Percentiles rank a stretch among this genome's conserved stretches.
phyloP scores from a whole-genome alignment of 1,140 invertebrate genomes.

The Helicoverpa zea region DNA sequence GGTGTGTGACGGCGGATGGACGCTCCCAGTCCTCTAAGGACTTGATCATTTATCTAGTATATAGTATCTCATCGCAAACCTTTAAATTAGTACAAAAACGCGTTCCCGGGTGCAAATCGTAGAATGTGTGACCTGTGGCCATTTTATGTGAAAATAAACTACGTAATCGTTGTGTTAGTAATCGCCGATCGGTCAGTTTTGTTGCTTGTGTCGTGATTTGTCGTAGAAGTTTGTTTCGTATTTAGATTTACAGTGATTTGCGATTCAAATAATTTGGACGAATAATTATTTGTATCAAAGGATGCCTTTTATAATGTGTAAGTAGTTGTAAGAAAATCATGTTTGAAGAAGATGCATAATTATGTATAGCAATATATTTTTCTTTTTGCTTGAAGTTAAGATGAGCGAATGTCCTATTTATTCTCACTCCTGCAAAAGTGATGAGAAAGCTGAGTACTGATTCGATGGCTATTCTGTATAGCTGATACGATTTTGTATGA shows the following conservation, averaged over 20 bases:
- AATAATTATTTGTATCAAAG: conserved; percentile 75
- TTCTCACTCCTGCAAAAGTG: conserved; percentile 50
- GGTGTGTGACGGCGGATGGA: conserved; percentile 11
- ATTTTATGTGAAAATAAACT: conserved; percentile 61
- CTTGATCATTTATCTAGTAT: conserved; percentile 55
- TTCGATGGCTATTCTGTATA: conserved; percentile 44
- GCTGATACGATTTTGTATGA: conserved; percentile 47
- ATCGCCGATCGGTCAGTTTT: conserved; percentile 69
- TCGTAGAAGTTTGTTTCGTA: conserved; percentile 71
- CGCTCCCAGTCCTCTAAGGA: conserved; percentile 10
- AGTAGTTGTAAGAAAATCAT: conserved; percentile 80
- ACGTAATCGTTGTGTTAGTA: conserved; percentile 62
- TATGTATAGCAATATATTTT: conserved; percentile 74
- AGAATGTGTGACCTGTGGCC: conserved; percentile 69
- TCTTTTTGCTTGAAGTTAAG: conserved; percentile 54
- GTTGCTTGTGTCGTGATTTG: conserved; percentile 79
- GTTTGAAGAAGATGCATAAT: conserved; percentile 71
- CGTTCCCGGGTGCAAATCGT: conserved; percentile 68
- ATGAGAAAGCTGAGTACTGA: conserved; percentile 52
- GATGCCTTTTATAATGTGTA: conserved; percentile 84
- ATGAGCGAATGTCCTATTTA: conserved; percentile 55
- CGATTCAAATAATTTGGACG: conserved; percentile 70
- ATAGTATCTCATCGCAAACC: conserved; percentile 69
- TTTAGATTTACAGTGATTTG: conserved; percentile 70
- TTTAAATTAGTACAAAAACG: conserved; percentile 80